Evolutionary conservation across 2,113 vertebrate species (phyloP), one percentile per base, ranked within the genome.

Genomic region (Sus scrofa): DNA sequence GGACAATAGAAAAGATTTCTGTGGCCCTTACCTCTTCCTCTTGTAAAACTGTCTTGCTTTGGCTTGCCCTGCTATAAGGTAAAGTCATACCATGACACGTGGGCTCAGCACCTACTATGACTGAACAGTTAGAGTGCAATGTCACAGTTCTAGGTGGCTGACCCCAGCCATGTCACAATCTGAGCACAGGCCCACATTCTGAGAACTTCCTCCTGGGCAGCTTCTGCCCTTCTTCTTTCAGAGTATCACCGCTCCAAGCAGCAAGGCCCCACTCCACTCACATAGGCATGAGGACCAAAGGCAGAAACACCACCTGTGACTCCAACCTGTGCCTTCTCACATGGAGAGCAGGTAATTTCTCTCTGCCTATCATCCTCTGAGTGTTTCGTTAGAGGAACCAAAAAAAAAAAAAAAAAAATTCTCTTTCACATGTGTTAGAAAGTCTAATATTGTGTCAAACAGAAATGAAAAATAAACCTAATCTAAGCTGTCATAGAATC

Each of bases 381-480:
- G 30, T 37, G 92, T 56, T 44, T 92, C 67, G 94, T 71, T 95
- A 89, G 86, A 39, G 84, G 54, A 75, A 96, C 78, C 44, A 44
- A 44, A 44, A 44, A 44, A 44, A 44, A 44, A 44, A 44, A 44
- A 44, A 86, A 85, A 91, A 95, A 96, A 94, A 86, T 39, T 67
- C 30, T 92, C 97, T 50, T 97, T 50, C 82, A 62, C 1, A 8
- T 52, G 86, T 26, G 1, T 37, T 95, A 97, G 83, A 97, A 98
- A 98, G 95, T 96, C 67, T 98, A 98, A 79, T 97, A 96, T 97
- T 98, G 98, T 98, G 91, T 79, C 97, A 81, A 97, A 97, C 37
- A 97, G 77, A 97, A 98, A 97, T 97, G 97, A 98, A 98, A 98
- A 98, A 98, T 98, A 98, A 98, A 97, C 75, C 86, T 97, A 97